Conservation (phyloP, 2,797 vertebrate species). For the Mus minutoides region DNA sequence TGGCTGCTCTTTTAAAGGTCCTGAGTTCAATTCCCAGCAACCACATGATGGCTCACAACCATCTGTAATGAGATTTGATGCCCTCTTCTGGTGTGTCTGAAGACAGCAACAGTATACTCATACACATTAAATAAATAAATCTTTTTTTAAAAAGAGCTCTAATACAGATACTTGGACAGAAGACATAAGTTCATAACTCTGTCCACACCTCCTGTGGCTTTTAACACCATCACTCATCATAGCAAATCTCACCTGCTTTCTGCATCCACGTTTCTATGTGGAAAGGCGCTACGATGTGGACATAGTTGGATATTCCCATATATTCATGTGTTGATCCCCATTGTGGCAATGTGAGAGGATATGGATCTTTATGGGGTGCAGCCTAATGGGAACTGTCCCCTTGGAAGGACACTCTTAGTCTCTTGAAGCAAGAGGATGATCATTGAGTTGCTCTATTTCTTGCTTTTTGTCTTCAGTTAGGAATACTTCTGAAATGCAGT, state of each 20-base stretch:
- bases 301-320: background rate
- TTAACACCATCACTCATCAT: background rate
- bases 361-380: background rate
- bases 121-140: no score
- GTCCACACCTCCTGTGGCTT: background rate
- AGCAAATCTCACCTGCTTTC: background rate
- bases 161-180: background rate
- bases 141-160: background rate
- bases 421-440: background rate
- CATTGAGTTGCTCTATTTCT: background rate
- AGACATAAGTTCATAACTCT: background rate
- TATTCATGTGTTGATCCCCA: background rate
- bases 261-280: background rate
- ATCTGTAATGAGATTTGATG: no score
- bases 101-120: no score
- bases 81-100: no score
- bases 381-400: background rate
- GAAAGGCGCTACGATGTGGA: background rate
- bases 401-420: background rate
- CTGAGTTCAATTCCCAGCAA: no score
- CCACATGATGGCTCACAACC: no score
- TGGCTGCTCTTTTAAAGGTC: no score
- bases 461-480: constrained; percentile 32
- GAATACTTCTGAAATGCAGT: constrained; percentile 15
- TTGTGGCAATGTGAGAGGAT: background rate